Conservation (phyloP, 2,797 vertebrate genomes). For the Pipistrellus pygmaeus region DNA sequence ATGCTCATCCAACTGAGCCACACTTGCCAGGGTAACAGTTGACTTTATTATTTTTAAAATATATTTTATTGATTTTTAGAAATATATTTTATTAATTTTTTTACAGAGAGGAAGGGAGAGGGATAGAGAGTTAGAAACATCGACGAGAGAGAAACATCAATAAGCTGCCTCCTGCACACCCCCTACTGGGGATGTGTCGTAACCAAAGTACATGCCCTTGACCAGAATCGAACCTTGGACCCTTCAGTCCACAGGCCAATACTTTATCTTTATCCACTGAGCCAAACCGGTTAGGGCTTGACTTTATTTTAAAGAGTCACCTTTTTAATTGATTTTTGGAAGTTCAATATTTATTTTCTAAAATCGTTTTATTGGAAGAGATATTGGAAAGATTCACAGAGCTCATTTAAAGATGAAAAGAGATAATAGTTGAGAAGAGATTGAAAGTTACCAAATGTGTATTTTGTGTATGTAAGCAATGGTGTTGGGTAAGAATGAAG, state of each 20-base stretch:
- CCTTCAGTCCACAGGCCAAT: no score
- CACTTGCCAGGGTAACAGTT: background rate
- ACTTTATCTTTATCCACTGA: background rate
- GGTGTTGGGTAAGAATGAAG: background rate
- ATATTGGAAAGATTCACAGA: conserved; percentile 30
- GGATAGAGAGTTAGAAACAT: no score
- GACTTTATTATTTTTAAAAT: background rate
- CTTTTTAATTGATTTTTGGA: conserved; percentile 35
- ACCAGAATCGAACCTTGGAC: no score
- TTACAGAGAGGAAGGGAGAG: no score
- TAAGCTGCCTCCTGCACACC: no score
- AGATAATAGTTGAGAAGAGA: background rate
- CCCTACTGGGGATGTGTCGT: no score
- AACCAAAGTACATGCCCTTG: no score
- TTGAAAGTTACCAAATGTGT: background rate
- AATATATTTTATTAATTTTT: no score
- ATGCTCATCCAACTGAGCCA: background rate
- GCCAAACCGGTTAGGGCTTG: background rate
- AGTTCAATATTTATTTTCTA: conserved; percentile 33
- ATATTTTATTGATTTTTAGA: no score
- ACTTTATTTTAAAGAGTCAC: background rate
- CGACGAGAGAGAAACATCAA: no score
- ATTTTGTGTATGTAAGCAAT: background rate
- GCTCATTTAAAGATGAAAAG: background rate
- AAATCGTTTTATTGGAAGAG: background rate